These are phyloP conservation scores for Cardiocondyla obscurior DNA, from an alignment of 1,140 invertebrate genomes.

Conservation along the genomic window DNA sequence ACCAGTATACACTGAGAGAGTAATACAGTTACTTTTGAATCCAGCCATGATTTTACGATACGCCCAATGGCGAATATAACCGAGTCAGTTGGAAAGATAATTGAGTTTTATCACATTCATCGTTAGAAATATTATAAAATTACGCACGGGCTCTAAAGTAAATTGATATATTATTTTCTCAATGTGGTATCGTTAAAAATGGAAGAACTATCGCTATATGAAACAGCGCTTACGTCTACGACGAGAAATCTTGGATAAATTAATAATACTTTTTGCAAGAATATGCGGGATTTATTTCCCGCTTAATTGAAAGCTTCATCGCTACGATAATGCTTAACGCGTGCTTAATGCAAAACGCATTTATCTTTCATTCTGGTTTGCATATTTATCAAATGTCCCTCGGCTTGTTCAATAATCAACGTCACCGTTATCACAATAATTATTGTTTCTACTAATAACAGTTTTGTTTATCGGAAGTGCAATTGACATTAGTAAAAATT, in stretches of 20 bases:
- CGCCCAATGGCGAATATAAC: too few relatives aligned
- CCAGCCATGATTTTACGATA: too few relatives aligned
- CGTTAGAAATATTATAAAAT: too few relatives aligned
- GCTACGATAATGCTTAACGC: background rate
- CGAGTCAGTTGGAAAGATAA: too few relatives aligned
- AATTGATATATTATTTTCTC: too few relatives aligned
- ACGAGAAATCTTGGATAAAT: background rate
- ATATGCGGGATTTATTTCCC: slow-evolving; percentile 1
- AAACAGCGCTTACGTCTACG: background rate
- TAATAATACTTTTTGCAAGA: background rate
- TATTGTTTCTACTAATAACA: background rate
- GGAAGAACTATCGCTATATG: slow-evolving; percentile 1
- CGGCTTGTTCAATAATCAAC: background rate
- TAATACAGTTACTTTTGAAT: too few relatives aligned
- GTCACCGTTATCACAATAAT: background rate
- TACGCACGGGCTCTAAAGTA: too few relatives aligned
- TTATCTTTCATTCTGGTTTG: background rate
- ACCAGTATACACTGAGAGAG: too few relatives aligned
- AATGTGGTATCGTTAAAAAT: background rate
- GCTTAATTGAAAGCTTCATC: background rate
- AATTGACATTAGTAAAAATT: background rate
- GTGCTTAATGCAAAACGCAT: background rate
- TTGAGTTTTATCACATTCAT: too few relatives aligned
- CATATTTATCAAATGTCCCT: background rate
- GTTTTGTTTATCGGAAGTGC: background rate